Conservation (phyloP, 1,140 invertebrate genomes). For the Lineus longissimus region DNA sequence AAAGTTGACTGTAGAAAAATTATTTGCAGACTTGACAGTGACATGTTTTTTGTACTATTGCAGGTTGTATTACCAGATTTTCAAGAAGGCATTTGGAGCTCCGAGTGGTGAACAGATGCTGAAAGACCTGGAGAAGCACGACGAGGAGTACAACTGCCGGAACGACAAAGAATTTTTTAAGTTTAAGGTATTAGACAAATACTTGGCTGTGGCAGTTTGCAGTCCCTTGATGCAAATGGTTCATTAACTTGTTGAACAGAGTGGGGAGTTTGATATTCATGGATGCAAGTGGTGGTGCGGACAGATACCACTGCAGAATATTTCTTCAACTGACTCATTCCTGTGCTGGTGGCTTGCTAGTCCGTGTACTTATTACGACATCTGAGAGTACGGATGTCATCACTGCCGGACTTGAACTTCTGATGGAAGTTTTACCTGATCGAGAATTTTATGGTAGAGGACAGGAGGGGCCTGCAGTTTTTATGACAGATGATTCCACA, state of each 20-base stretch:
- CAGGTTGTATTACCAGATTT: constrained; percentile 3
- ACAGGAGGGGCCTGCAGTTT: not conserved
- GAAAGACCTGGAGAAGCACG: not conserved
- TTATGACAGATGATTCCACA: not conserved
- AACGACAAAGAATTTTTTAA: not conserved
- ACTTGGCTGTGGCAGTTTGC: not conserved
- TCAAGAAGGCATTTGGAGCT: not conserved
- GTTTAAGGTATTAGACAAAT: not conserved
- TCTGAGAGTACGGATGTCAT: constrained; percentile 14
- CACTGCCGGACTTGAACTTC: not conserved
- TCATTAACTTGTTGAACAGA: not conserved
- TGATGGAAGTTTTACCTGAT: not conserved
- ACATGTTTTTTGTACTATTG: not conserved
- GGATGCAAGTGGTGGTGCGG: constrained; percentile 8
- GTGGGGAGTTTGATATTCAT: not conserved
- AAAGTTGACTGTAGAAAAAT: not conserved
- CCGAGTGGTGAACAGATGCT: not conserved
- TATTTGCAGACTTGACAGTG: not conserved
- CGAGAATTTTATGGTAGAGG: not conserved
- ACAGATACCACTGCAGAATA: constrained; percentile 16
- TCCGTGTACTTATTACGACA: constrained; percentile 10
- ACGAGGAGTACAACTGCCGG: not conserved
- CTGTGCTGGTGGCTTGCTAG: constrained; percentile 5
- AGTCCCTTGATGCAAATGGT: not conserved
- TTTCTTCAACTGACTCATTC: constrained; percentile 16